Evolutionary conservation across 2,113 vertebrate species (phyloP).

Genomic region (Micromys minutus): DNA sequence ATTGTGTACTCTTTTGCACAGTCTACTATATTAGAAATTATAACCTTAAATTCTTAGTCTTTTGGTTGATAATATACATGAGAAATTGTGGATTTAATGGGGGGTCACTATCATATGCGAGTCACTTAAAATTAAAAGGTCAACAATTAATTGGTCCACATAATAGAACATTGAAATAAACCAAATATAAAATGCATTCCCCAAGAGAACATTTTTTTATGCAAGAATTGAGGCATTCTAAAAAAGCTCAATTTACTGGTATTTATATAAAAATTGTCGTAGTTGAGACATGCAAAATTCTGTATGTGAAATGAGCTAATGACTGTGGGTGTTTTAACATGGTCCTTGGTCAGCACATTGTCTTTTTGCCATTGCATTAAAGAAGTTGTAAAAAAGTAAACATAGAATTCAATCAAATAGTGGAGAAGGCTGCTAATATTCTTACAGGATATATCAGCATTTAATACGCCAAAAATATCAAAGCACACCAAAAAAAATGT

Average conservation of each 20-base stretch:
- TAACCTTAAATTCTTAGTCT: background rate
- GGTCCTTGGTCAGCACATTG: background rate
- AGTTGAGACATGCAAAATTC: background rate
- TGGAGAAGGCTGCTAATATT: background rate
- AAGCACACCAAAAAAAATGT: slow-evolving; percentile 35
- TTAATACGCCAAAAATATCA: slow-evolving; percentile 26
- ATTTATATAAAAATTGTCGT: background rate
- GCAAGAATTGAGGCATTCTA: background rate
- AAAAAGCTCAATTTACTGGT: background rate
- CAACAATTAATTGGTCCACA: background rate
- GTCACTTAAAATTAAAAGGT: background rate
- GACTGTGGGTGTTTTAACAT: background rate
- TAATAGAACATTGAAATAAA: background rate
- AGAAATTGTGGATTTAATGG: background rate
- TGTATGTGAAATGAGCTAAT: slow-evolving; percentile 39
- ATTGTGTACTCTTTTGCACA: background rate
- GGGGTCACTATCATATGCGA: background rate
- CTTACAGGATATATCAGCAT: slow-evolving; percentile 18
- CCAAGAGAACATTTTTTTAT: background rate
- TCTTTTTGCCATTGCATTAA: slow-evolving; percentile 24
- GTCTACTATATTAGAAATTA: background rate
- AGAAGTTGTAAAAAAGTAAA: background rate
- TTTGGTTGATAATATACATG: background rate
- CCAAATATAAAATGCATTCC: background rate
- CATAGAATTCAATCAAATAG: slow-evolving; percentile 13